Evolutionary conservation across 2,797 vertebrate species (phyloP).

Genomic region (Lutra lutra): DNA sequence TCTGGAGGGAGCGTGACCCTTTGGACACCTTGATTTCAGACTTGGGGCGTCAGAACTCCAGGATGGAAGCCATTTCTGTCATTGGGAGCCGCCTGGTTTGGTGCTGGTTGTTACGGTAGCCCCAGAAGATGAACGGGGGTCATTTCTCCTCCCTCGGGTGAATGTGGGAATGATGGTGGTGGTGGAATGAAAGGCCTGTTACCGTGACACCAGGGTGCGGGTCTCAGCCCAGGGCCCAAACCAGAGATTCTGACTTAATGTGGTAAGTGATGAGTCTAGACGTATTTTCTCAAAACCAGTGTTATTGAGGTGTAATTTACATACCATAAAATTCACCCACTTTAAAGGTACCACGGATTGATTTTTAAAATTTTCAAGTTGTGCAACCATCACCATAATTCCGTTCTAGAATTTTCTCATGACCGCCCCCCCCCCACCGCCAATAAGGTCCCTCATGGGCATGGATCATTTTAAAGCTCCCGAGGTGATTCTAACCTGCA

Average conservation of each 20-base stretch:
- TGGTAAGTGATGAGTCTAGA: background rate
- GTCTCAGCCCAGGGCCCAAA: background rate
- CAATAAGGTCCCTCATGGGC: background rate
- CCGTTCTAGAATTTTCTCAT: background rate
- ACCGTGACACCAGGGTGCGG: background rate
- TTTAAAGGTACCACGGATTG: background rate
- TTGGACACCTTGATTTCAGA: background rate
- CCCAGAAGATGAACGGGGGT: background rate
- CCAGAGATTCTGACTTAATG: background rate
- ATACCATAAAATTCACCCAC: background rate
- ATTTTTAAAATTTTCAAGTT: background rate
- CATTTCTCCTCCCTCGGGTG: background rate
- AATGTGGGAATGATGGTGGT: background rate
- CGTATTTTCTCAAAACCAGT: background rate
- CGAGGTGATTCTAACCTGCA: background rate
- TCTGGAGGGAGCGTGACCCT: fast-evolving
- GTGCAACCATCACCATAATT: background rate
- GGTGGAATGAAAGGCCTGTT: background rate
- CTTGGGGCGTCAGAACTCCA: background rate
- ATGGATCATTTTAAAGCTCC: background rate
- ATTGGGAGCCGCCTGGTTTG: background rate
- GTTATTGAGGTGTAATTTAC: background rate
- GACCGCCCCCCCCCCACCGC: background rate
- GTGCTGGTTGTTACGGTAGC: background rate
- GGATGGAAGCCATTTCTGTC: background rate